These are phyloP conservation scores for Falco rusticolus DNA, from an alignment of 2,797 vertebrate genomes.

Conservation along the genomic window DNA sequence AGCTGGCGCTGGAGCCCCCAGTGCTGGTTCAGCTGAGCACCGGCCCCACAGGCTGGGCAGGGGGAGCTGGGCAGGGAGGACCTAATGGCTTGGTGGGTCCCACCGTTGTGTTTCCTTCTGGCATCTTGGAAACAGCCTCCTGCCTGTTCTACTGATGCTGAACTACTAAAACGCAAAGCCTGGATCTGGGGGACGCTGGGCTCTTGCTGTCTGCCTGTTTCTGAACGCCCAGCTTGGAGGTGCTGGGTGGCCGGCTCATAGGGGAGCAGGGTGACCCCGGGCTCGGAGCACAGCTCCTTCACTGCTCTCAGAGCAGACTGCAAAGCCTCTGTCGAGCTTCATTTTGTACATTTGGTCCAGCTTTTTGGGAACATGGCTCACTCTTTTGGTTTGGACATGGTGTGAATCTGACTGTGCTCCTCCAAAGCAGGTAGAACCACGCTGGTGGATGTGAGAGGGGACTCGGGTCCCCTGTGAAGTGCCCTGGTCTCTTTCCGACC, in stretches of 20 bases:
- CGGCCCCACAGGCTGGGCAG: rapidly evolving
- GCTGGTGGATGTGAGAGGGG: rapidly evolving
- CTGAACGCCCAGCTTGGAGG: background rate
- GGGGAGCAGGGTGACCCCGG: rapidly evolving
- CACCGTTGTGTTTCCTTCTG: background rate
- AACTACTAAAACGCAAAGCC: background rate
- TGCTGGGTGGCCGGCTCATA: background rate
- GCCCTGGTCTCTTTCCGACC: background rate
- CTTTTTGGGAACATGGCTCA: background rate
- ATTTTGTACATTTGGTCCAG: background rate
- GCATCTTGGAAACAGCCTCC: background rate
- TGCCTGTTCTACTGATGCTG: background rate
- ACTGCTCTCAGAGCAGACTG: rapidly evolving
- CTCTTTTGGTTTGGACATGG: background rate
- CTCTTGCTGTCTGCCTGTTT: background rate
- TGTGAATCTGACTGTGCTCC: background rate
- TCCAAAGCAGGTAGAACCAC: background rate
- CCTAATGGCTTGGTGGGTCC: background rate
- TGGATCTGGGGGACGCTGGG: background rate
- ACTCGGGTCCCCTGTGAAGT: rapidly evolving
- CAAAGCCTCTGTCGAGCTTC: background rate
- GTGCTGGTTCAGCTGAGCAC: background rate
- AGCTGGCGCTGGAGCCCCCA: background rate
- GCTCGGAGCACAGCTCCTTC: rapidly evolving
- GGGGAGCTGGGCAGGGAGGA: rapidly evolving